Evolutionary conservation across 2,888 invertebrate genomes (phyloP).

Genomic region (Drosophila kokeensis): DNA sequence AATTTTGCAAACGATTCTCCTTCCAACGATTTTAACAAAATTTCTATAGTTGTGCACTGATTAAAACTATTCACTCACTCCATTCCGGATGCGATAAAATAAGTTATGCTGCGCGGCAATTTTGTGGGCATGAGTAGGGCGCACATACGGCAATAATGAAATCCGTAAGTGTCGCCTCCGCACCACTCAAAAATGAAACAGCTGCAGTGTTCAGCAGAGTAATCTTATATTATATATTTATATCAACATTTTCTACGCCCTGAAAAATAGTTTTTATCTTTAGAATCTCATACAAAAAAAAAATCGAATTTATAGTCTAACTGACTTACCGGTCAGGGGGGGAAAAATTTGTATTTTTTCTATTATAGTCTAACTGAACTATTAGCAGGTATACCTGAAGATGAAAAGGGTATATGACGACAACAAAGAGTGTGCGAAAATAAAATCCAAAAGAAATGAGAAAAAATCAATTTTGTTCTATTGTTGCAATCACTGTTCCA

Average conservation of each 20-base stretch:
- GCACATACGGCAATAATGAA: neutral
- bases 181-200: neutral
- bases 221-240: neutral
- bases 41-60: neutral
- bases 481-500: neutral
- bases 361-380: neutral
- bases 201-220: neutral
- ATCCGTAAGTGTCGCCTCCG: neutral
- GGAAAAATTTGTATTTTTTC: neutral
- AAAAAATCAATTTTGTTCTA: neutral
- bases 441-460: neutral
- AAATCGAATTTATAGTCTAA: neutral
- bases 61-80: slow-evolving; percentile 1
- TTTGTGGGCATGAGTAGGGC: neutral
- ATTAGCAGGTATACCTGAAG: no score
- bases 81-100: neutral
- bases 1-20: slow-evolving; percentile 31
- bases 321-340: neutral
- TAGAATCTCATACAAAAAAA: neutral
- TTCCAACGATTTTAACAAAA: slow-evolving; percentile 5
- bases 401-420: neutral
- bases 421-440: neutral
- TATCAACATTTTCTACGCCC: neutral
- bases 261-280: neutral
- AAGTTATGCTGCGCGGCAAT: neutral